phyloP scores from a whole-genome alignment of 2,113 vertebrate species.

The Melanocharis versteri region DNA sequence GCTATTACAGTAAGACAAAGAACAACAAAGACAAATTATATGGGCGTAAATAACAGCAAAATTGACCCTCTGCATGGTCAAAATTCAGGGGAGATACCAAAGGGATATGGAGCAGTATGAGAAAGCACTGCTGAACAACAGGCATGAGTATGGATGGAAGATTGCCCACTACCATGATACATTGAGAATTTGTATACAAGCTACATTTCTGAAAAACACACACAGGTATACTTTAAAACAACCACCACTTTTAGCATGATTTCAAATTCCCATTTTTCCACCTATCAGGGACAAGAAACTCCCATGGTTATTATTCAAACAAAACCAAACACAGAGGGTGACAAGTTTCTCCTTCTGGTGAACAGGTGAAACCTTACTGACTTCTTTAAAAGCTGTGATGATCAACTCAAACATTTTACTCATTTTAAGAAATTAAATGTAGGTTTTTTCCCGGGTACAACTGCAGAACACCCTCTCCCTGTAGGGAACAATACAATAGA shows the following conservation, averaged over 20 bases:
- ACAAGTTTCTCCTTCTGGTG: background rate
- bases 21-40: too few species aligned
- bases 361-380: background rate
- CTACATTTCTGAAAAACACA: background rate
- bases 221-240: background rate
- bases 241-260: background rate
- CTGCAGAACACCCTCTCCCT: background rate
- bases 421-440: background rate
- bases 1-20: background rate
- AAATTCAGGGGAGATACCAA: background rate
- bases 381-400: background rate
- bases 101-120: background rate
- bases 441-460: background rate
- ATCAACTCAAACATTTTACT: background rate
- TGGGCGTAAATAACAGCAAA: background rate
- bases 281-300: background rate
- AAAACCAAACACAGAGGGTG: background rate
- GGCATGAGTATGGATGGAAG: background rate
- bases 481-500: background rate
- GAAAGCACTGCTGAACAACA: background rate
- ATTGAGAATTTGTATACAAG: background rate
- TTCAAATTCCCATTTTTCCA: background rate
- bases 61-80: background rate
- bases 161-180: background rate
- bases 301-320: background rate